Conservation (phyloP, 1,140 invertebrate genomes). For the Monochamus saltuarius region DNA sequence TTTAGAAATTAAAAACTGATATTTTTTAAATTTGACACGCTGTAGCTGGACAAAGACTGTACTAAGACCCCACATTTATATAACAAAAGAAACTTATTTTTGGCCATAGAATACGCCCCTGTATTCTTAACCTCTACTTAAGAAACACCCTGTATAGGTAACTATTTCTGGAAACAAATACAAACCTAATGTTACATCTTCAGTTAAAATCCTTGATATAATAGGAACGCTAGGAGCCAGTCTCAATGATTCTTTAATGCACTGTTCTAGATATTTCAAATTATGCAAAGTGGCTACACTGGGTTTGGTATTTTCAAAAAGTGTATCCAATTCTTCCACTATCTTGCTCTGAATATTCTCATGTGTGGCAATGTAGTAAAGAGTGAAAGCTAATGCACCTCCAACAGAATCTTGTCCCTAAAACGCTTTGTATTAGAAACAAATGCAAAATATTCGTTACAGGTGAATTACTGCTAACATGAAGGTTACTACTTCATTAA, state of each 20-base stretch:
- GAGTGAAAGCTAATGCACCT: constrained; percentile 59
- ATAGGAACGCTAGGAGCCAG: constrained; percentile 70
- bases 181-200: constrained; percentile 57
- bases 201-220: constrained; percentile 59
- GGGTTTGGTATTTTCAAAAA: constrained; percentile 15
- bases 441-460: not conserved
- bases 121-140: too few relatives aligned
- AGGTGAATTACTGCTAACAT: constrained; percentile 66
- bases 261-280: constrained; percentile 67
- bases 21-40: too few relatives aligned
- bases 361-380: constrained; percentile 63
- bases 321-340: constrained; percentile 54
- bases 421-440: constrained; percentile 37
- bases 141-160: too few relatives aligned
- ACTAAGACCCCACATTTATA: too few relatives aligned
- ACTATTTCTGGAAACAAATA: not conserved
- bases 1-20: too few relatives aligned
- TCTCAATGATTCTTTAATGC: constrained; percentile 66
- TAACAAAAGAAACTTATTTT: too few relatives aligned
- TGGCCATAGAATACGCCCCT: too few relatives aligned
- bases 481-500: constrained; percentile 72
- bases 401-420: constrained; percentile 76
- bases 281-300: constrained; percentile 50
- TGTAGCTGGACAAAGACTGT: too few relatives aligned
- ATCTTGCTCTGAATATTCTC: constrained; percentile 63